These are phyloP conservation scores for Carduelis carduelis DNA, from an alignment of 2,797 vertebrate species.

Conservation along the genomic window DNA sequence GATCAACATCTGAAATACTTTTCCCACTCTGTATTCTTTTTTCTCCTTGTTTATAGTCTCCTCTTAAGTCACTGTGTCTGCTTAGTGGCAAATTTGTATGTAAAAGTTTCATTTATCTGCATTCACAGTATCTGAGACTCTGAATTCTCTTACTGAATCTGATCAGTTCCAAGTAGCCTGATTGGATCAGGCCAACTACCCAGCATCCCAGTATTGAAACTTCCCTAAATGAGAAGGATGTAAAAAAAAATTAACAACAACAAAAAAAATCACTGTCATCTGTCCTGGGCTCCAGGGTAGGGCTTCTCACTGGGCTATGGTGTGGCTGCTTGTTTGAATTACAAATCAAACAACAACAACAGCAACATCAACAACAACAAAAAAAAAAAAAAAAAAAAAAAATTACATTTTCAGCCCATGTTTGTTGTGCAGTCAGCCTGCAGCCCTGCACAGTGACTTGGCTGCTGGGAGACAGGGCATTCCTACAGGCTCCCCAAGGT, in stretches of 20 bases:
- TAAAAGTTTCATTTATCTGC: neutral
- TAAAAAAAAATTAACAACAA: neutral
- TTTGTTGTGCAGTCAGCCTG: neutral
- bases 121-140: neutral
- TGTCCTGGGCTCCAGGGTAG: neutral
- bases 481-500: neutral
- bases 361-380: too few species aligned
- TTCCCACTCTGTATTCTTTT: neutral
- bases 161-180: neutral
- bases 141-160: neutral
- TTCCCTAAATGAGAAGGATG: neutral
- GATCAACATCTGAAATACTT: neutral
- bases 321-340: neutral
- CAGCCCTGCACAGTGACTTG: accelerated
- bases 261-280: accelerated
- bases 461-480: neutral
- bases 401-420: neutral
- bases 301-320: neutral
- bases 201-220: neutral
- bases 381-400: too few species aligned
- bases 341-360: neutral
- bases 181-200: neutral
- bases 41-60: neutral
- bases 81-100: neutral
- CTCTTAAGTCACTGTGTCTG: neutral